Evolutionary conservation across 2,113 vertebrate species (phyloP), one percentile per base, ranked within the genome.

Genomic region (Scophthalmus maximus): DNA sequence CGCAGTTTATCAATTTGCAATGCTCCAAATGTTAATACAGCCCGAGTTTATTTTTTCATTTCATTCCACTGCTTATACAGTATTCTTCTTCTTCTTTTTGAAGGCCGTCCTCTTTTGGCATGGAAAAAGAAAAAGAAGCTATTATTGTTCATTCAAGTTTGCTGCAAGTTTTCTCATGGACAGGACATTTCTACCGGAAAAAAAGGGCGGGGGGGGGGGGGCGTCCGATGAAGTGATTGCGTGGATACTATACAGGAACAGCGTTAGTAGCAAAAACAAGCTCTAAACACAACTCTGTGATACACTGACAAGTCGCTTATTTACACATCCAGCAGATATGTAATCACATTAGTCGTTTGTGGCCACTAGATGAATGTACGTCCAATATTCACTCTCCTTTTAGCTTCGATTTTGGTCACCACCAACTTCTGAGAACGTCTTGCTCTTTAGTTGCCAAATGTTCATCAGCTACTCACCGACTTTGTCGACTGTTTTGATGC

Each of bases 1-100:
- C 59, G 25, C 44, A 10, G 23, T 73, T 78, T 69, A 70, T 82
- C 76, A 82, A 57, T 80, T 82, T 80, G 55, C 46, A 66, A 81
- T 23, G 44, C 50, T 83, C 59, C 27, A 65, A 22, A 73, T 58
- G 64, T 78, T 29, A 47, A 52, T 58, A 40, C 14, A 50, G 25
- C 11, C 23, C 20, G 25, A 44, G 22, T 32, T 38, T 32, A 27
- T 57, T 44, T 42, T 25, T 11, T 2, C 47, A 44, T 8, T 36
- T 27, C 40, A 2, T 62, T n/a, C 8, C 63, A 49, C 53, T 36
- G 61, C 49, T 56, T 59, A 20, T 60, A 7, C 26, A 27, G 18
- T 7, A 51, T 51, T 51, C 10, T 30, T 27, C 2, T 60, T 67
- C 36, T 50, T n/a, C 55, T 79, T 63, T 60, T 5, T 25, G 10